Conservation (phyloP, 2,888 invertebrate species). For the Noctua janthina region DNA sequence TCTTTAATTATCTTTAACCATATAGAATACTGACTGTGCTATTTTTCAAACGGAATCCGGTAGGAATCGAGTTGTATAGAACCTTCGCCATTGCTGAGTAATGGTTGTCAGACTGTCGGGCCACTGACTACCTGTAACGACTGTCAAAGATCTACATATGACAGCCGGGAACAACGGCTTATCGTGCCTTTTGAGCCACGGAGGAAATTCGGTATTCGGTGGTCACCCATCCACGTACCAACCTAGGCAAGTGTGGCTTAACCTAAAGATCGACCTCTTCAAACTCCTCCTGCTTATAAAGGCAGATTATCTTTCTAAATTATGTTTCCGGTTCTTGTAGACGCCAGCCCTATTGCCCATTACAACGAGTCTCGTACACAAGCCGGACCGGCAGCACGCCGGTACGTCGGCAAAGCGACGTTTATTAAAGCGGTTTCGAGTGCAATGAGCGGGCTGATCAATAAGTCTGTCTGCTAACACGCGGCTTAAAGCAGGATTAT, state of each 20-base stretch:
- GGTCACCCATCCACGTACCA: no score
- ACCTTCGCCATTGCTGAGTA: no score
- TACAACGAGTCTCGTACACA: slow-evolving; percentile 19
- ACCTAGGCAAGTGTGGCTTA: not conserved
- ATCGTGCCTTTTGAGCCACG: no score
- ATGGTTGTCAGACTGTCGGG: no score
- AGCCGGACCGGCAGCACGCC: not conserved
- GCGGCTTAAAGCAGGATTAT: not conserved
- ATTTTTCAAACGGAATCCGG: no score
- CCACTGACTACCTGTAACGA: no score
- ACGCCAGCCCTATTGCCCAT: slow-evolving; percentile 25
- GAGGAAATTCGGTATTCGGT: no score
- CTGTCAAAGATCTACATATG: no score
- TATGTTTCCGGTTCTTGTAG: not conserved
- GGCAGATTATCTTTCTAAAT: not conserved
- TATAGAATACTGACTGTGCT: no score
- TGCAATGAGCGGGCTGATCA: slow-evolving; percentile 43
- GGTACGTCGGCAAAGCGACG: slow-evolving; percentile 11
- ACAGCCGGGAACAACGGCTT: no score
- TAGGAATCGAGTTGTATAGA: no score
- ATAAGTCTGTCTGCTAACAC: slow-evolving; percentile 34
- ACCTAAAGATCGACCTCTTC: not conserved
- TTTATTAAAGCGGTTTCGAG: slow-evolving; percentile 33
- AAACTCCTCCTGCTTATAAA: not conserved
- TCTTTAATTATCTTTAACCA: no score